These are phyloP conservation scores for Acromyrmex charruanus DNA, from an alignment of 1,140 invertebrate species.

Conservation along the genomic window DNA sequence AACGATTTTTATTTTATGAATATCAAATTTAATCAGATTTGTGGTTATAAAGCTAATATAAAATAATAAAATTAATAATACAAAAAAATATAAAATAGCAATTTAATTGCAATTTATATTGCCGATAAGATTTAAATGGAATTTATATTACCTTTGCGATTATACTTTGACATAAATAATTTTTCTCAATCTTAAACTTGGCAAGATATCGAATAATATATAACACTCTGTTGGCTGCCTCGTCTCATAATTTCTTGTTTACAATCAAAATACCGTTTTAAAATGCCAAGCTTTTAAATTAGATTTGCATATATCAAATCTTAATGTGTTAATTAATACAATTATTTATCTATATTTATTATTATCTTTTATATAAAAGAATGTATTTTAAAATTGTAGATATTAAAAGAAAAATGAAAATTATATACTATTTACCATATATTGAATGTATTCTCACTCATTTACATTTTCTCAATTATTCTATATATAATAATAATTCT, in stretches of 20 bases:
- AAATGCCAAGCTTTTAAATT: conserved; percentile 13
- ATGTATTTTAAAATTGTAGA: neutral
- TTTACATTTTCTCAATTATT: conserved; percentile 17
- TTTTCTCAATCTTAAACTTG: conserved; percentile 45
- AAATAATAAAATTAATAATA: neutral
- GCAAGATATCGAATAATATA: neutral
- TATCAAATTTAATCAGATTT: neutral
- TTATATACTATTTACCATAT: neutral
- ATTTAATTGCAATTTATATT: neutral
- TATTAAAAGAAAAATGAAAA: neutral
- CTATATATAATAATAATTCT: neutral
- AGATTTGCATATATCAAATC: neutral
- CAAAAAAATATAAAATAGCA: neutral
- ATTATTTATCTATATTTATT: neutral
- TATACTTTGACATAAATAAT: neutral
- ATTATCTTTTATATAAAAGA: neutral
- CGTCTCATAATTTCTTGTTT: conserved; percentile 16
- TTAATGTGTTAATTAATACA: neutral
- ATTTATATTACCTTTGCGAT: neutral
- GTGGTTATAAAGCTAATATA: neutral
- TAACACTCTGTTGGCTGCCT: neutral
- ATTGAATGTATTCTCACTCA: too few species aligned
- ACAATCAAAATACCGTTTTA: conserved; percentile 23
- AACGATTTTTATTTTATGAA: neutral
- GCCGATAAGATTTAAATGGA: too few species aligned